Evolutionary conservation across 2,888 invertebrate species (phyloP), one percentile per base, ranked within the genome.

Genomic region (Latheticus oryzae): DNA sequence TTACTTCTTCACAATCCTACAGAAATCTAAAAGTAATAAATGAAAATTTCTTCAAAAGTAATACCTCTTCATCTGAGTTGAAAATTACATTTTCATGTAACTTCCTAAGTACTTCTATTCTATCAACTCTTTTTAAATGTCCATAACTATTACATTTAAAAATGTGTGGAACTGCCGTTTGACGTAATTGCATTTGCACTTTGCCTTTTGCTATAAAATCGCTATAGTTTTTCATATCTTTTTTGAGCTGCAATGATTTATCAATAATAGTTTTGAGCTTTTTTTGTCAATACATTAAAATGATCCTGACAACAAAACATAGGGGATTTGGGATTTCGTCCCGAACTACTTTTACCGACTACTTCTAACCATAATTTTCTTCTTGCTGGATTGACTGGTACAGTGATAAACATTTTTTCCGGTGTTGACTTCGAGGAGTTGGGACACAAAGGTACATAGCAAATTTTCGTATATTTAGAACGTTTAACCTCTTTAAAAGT

Each of bases 261-360:
- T n/a, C n/a, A n/a, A n/a, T n/a, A n/a, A n/a, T n/a, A n/a, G n/a
- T n/a, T n/a, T n/a, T n/a, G n/a, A n/a, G n/a, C n/a, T n/a, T n/a
- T n/a, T n/a, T n/a, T n/a, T n/a, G n/a, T n/a, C n/a, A n/a, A n/a
- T 19, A 55, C 50, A 13, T 57, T 28, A 32, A 57, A 57, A 17
- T 57, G 57, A 30, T 57, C 57, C 42, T 57, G 32, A 23, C 57
- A 57, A 21, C 57, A 57, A 24, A 50, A 57, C 35, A 57, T 33
- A 0, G 53, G 53, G 2, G 45, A 37, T 17, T 54, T 54, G 3
- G 53, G 53, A 13, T 54, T 54, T 13, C 24, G 16, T 13, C 28
- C 30, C 4, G 37, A 15, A 13, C 5, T 21, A 9, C 37, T n/a
- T 19, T 28, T 35, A 1, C 51, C 57, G 1, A 51, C 57, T 3